Evolutionary conservation across 2,888 invertebrate genomes (phyloP).

Genomic region (Graphium colonna): DNA sequence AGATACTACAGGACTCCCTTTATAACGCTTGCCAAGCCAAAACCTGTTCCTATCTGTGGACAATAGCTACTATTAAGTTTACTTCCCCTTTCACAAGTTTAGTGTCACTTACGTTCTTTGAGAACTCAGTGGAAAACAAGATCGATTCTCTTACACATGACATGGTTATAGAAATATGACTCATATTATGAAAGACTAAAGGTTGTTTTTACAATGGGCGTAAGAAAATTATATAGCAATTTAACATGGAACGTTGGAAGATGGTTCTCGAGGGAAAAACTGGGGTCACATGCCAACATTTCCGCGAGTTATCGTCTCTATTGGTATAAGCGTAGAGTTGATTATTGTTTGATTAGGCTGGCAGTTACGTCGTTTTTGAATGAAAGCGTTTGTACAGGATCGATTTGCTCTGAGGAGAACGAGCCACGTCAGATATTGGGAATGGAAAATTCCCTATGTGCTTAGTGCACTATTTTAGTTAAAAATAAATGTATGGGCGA

Average conservation of each 20-base stretch:
- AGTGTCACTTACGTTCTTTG: slow-evolving; percentile 42
- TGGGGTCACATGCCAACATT: slow-evolving; percentile 39
- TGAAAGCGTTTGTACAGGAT: slow-evolving; percentile 43
- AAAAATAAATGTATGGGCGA: no score
- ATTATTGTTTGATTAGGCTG: slow-evolving; percentile 34
- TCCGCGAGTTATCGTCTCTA: slow-evolving; percentile 31
- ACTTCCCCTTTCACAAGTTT: slow-evolving; percentile 29
- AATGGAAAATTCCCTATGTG: slow-evolving; percentile 39
- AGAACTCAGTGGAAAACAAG: slow-evolving; percentile 44
- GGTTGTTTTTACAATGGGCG: slow-evolving; percentile 35
- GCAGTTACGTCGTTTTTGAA: slow-evolving; percentile 43
- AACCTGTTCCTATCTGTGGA: slow-evolving; percentile 27
- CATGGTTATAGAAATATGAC: slow-evolving; percentile 29
- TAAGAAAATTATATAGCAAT: slow-evolving; percentile 61
- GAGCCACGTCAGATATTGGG: slow-evolving; percentile 51
- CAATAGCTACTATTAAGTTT: slow-evolving; percentile 26
- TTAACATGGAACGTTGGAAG: slow-evolving; percentile 72
- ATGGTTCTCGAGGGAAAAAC: slow-evolving; percentile 78
- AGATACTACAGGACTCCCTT: slow-evolving; percentile 63
- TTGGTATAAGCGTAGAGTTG: slow-evolving; percentile 25
- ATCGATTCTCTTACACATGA: slow-evolving; percentile 72
- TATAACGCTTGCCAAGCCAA: slow-evolving; percentile 31
- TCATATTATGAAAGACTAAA: slow-evolving; percentile 14
- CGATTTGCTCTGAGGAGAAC: slow-evolving; percentile 73
- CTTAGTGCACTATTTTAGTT: no score